These are phyloP conservation scores for Cervus canadensis DNA, from an alignment of 2,113 vertebrate species.

Conservation along the genomic window DNA sequence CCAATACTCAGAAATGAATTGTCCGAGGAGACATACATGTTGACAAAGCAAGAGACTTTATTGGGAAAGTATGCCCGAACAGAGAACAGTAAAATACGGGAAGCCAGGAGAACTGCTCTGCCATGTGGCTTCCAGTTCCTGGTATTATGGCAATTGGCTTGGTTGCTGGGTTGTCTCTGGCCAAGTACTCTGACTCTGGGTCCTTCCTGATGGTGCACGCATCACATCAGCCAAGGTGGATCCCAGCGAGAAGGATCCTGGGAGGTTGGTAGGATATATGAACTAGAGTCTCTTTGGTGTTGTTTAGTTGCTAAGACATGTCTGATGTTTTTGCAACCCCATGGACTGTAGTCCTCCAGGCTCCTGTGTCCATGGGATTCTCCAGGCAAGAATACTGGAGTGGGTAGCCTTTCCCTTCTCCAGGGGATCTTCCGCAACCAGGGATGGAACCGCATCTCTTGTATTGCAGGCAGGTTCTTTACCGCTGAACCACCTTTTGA, in stretches of 20 bases:
- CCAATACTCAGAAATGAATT: background rate
- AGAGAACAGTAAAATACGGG: background rate
- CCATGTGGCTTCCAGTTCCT: background rate
- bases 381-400: background rate
- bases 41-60: background rate
- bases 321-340: background rate
- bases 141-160: background rate
- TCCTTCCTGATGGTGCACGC: background rate
- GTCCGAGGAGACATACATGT: background rate
- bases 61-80: background rate
- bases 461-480: background rate
- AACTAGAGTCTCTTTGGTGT: background rate
- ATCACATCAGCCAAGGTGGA: background rate
- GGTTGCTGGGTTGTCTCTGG: background rate
- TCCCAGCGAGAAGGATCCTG: background rate
- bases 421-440: background rate
- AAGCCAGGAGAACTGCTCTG: background rate
- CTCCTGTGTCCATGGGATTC: background rate
- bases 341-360: background rate
- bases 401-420: background rate
- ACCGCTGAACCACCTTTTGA: background rate
- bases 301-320: background rate
- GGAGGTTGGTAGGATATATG: background rate
- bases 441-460: background rate
- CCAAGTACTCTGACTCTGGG: rapidly evolving